Evolutionary conservation across 2,797 vertebrate species (phyloP).

Genomic region (Lacerta agilis): DNA sequence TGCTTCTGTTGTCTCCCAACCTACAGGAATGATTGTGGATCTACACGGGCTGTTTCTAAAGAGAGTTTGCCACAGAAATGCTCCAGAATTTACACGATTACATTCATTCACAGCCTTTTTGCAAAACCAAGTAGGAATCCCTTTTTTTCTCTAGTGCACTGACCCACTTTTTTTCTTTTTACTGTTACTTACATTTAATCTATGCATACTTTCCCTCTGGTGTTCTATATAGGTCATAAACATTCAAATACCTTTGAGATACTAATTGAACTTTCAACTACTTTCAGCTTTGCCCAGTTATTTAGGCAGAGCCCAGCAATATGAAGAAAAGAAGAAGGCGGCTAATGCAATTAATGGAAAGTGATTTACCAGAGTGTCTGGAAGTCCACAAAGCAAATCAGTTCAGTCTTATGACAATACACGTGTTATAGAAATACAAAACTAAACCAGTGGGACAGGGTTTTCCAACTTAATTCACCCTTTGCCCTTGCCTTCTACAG

Average conservation of each 20-base stretch:
- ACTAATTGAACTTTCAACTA: neutral
- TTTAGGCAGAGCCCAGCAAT: neutral
- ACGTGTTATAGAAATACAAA: neutral
- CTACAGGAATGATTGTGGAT: neutral
- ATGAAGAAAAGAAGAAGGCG: neutral
- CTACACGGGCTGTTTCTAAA: neutral
- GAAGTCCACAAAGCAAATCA: neutral
- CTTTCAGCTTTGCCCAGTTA: neutral
- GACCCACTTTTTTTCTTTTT: neutral
- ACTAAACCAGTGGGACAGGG: no score
- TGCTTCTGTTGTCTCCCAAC: neutral
- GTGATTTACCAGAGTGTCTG: neutral
- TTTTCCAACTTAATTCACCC: neutral
- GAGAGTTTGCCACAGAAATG: neutral
- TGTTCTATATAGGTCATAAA: neutral
- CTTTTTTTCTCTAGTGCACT: neutral
- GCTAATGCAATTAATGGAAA: neutral
- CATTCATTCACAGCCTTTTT: neutral
- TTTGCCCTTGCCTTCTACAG: neutral
- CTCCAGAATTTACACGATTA: neutral
- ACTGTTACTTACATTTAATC: slow-evolving; percentile 26
- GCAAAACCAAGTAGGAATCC: neutral
- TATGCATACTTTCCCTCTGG: neutral
- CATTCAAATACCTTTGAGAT: neutral
- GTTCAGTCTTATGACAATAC: neutral